Evolutionary conservation across 2,888 invertebrate species (phyloP), one percentile per base, ranked within the genome.

Genomic region (Callyntrura sp.): DNA sequence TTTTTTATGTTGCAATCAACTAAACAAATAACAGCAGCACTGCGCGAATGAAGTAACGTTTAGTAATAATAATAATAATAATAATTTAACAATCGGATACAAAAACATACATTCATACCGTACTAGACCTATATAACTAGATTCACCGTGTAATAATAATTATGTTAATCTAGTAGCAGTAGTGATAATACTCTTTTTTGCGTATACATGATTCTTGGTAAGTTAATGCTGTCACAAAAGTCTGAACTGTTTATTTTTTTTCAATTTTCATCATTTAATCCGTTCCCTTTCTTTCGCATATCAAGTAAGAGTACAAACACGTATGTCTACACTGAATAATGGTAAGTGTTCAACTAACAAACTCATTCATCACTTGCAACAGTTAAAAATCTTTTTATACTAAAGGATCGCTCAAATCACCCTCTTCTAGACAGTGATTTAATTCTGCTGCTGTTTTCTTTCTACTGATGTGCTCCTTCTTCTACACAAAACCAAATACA

Each of bases 1-100:
- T 88, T 48, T 88, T 48, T 51, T 79, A 28, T 76, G 76, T 76
- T 23, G 76, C 76, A 76, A 76, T 76, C 76, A 76, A 51, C 48
- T 76, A 51, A 76, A 76, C 76, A 76, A 76, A 76, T 76, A 76
- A 76, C 12, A 35, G 35, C 35, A 35, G 20, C 70, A 45, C 70
- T 45, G 70, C 45, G 1, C 45, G 1, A 35, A 35, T 62, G n/a
- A 14, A 68, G 35, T 45, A 70, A 76, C 51, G 76, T 76, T 48
- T 35, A 35, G 35, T 35, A 35, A 35, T 35, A 35, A 35, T 35
- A 35, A 35, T 35, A 35, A 35, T 35, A 35, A 35, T 25, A 76
- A 51, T 76, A 51, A 76, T 76, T 48, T 76, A 76, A 48, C 76
- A 76, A 76, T 76, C 76, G 51, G 76, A 76, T 73, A 23, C 45